A percentile compares a stretch with the other conserved stretches of the same genome.
Evolutionary conservation across 1,140 invertebrate species (phyloP).

Genomic region (Heliconius hermathena): DNA sequence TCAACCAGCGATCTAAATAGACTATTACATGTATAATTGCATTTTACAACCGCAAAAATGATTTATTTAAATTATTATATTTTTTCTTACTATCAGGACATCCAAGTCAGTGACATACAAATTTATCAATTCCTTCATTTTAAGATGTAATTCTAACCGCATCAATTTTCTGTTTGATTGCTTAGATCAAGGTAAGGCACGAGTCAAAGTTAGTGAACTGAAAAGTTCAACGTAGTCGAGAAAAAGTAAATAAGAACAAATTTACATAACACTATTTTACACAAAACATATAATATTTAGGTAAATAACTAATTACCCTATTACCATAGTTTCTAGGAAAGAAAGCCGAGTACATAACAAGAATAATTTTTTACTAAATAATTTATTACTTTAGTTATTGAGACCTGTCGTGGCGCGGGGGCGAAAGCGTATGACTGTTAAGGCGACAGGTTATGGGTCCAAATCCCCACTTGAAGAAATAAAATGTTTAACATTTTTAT

Average conservation of each 20-base stretch:
- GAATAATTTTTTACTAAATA: too few relatives aligned
- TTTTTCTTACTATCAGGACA: constrained; percentile 21
- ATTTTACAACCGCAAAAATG: constrained; percentile 41
- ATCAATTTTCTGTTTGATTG: constrained; percentile 75
- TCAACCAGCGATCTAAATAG: too few relatives aligned
- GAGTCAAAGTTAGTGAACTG: constrained; percentile 61
- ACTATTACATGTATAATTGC: neutral
- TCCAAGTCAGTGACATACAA: constrained; percentile 59
- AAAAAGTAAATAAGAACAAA: neutral
- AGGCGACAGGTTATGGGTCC: too few relatives aligned
- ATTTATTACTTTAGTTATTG: too few relatives aligned
- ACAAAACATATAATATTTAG: neutral
- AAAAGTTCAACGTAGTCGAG: constrained; percentile 33
- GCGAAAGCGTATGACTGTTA: too few relatives aligned
- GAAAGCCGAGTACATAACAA: too few relatives aligned
- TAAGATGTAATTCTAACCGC: constrained; percentile 57
- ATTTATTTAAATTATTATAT: constrained; percentile 6
- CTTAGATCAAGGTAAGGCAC: constrained; percentile 62
- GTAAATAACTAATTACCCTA: neutral
- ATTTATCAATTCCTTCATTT: constrained; percentile 52
- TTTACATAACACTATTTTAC: neutral
- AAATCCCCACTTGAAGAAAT: too few relatives aligned
- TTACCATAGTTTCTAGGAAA: too few relatives aligned
- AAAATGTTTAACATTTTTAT: too few relatives aligned
- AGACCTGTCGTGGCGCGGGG: too few relatives aligned